Evolutionary conservation across 2,113 vertebrate genomes (phyloP).

Genomic region (Erinaceus europaeus): DNA sequence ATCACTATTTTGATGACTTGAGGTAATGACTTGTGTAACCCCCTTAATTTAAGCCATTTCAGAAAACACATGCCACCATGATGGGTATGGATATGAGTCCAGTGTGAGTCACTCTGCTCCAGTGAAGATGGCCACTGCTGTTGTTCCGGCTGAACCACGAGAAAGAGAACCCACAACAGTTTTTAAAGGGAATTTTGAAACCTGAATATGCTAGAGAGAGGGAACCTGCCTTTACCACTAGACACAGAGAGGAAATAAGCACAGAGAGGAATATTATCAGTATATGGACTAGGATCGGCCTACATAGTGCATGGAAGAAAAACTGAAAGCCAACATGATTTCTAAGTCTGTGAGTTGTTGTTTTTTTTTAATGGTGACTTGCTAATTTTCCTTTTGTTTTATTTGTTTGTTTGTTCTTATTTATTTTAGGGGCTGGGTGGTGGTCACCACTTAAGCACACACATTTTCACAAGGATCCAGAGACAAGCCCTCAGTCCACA

Average conservation of each 20-base stretch:
- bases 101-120: background rate
- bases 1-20: slow-evolving; percentile 61
- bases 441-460: too few relatives aligned
- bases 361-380: too few relatives aligned
- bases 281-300: background rate
- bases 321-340: background rate
- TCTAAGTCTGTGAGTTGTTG: background rate
- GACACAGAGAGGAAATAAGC: background rate
- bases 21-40: slow-evolving; percentile 29
- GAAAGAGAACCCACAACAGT: background rate
- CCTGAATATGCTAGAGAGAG: background rate
- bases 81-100: background rate
- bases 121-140: background rate
- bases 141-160: background rate
- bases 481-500: too few relatives aligned
- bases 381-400: too few relatives aligned
- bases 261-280: background rate
- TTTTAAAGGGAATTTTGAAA: too few relatives aligned
- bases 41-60: slow-evolving; percentile 49
- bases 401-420: too few relatives aligned
- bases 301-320: background rate
- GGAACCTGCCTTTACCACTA: background rate
- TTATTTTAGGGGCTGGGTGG: too few relatives aligned
- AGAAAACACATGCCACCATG: slow-evolving; percentile 1
- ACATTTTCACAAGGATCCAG: too few relatives aligned